Percentiles rank a stretch among this genome's conserved stretches.
These are phyloP conservation scores for Drosophila ohnishii DNA, from an alignment of 1,140 invertebrate genomes.

Conservation along the genomic window DNA sequence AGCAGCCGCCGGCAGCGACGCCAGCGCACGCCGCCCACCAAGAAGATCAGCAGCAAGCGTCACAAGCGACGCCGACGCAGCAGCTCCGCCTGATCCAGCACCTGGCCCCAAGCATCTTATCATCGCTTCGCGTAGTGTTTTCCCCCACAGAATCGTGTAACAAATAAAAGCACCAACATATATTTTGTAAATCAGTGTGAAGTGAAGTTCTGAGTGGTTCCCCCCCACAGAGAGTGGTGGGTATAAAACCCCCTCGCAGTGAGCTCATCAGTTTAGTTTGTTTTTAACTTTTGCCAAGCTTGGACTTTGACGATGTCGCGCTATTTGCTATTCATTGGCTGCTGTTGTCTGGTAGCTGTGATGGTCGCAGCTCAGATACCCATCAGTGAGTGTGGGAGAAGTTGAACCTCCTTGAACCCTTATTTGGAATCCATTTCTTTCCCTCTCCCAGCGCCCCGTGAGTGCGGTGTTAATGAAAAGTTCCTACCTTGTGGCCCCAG, in stretches of 20 bases:
- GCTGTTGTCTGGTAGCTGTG: constrained; percentile 10
- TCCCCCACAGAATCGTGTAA: constrained; percentile 4
- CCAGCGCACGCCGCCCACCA: constrained; percentile 41
- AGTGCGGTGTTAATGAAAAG: constrained; percentile 70
- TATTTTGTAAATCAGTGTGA: constrained; percentile 7
- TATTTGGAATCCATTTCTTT: background rate
- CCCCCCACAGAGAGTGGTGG: background rate
- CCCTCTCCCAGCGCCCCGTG: constrained; percentile 35
- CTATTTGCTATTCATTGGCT: constrained; percentile 26
- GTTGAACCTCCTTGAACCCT: no score
- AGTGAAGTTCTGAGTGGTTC: background rate
- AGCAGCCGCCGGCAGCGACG: constrained; percentile 27
- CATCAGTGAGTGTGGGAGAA: constrained; percentile 38
- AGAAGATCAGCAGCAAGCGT: constrained; percentile 61
- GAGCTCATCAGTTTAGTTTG: constrained; percentile 40
- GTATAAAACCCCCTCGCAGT: constrained; percentile 23
- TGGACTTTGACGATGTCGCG: constrained; percentile 25
- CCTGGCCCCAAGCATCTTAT: background rate
- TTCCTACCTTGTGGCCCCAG: constrained; percentile 83
- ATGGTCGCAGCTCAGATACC: constrained; percentile 24
- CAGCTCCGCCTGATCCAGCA: constrained; percentile 43
- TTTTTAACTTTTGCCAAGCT: background rate
- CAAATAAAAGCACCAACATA: constrained; percentile 31
- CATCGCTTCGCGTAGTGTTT: constrained; percentile 10
- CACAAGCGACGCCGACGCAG: constrained; percentile 66